Evolutionary conservation across 2,888 invertebrate species (phyloP), one percentile per base, ranked within the genome.

Genomic region (Copidosoma aretas): DNA sequence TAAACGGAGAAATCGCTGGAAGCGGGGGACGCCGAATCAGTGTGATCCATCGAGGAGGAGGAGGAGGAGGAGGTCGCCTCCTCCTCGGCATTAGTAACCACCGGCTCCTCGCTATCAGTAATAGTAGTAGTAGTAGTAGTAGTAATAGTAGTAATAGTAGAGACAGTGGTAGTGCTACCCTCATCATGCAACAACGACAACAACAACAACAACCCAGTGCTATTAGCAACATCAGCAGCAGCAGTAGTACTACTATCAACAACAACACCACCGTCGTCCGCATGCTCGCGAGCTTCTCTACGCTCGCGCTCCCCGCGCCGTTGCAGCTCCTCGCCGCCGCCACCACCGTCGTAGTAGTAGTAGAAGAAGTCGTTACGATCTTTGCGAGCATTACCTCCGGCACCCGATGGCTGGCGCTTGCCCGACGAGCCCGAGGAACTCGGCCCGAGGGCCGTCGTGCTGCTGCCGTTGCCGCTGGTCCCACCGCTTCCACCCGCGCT

Each of bases 401-500:
- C 75, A 25, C 80, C 76, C 32, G 80, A 73, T 67, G 78, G 82
- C 67, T 78, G 82, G 22, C 80, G 78, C 69, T 81, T 76, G 84
- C 86, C 84, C 77, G 86, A 84, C 73, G 86, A 88, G 77, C 89
- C 86, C 77, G 91, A 10, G 24, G 14, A 22, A 22, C 54, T 41
- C 17, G 54, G 54, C 53, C 39, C 61, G 1, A 62, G 22, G 15
- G 66, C 15, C 62, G 61, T 58, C 10, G 71, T 49, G 58, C 65
- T 68, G 4, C 62, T 67, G 19, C 15, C 56, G 53, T 17, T 1
- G 86, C 88, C 77, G 89, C 86, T 75, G 58, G 91, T 86, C 76
- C 92, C 91, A 80, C 91, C 89, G 85, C 92, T 51, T 1, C 10
- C 12, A 15, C 32, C 43, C 1, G 21, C 91, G 79, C 86, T 89